phyloP scores from a whole-genome alignment of 1,140 invertebrate species.

The Drosophila subpulchrella region DNA sequence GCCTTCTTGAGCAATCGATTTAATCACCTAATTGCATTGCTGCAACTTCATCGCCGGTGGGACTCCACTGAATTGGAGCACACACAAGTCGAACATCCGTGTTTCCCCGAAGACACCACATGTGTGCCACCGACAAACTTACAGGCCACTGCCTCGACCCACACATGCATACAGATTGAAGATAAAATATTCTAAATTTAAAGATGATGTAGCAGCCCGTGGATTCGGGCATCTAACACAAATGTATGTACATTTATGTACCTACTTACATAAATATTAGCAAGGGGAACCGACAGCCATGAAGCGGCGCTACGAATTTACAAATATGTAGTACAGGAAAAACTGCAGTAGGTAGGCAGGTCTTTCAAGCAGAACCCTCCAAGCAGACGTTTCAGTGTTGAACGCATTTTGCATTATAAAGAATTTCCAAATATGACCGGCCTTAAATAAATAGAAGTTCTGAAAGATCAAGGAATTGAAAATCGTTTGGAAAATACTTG shows the following conservation, averaged over 20 bases:
- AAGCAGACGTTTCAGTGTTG: background rate
- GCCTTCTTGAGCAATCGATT: constrained; percentile 13
- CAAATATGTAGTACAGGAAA: constrained; percentile 10
- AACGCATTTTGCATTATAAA: background rate
- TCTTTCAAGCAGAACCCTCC: constrained; percentile 1
- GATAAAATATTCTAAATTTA: constrained; percentile 81
- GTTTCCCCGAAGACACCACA: constrained; percentile 38
- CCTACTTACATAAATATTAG: constrained; percentile 36
- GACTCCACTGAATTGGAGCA: constrained; percentile 21
- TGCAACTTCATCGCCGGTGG: constrained; percentile 10
- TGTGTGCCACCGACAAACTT: constrained; percentile 64
- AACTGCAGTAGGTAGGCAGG: constrained; percentile 8
- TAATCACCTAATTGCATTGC: constrained; percentile 26
- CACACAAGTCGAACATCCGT: constrained; percentile 4
- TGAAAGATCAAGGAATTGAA: background rate
- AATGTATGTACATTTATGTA: constrained; percentile 28
- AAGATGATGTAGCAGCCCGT: constrained; percentile 73
- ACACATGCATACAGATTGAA: constrained; percentile 64
- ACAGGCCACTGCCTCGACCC: constrained; percentile 52
- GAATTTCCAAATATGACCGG: background rate
- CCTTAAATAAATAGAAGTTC: background rate
- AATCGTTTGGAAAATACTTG: no score
- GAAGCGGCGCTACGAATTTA: constrained; percentile 64
- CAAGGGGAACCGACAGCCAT: constrained; percentile 39
- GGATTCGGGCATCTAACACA: constrained; percentile 49